Evolutionary conservation across 2,113 vertebrate genomes (phyloP).

Genomic region (Aphyosemion australe): DNA sequence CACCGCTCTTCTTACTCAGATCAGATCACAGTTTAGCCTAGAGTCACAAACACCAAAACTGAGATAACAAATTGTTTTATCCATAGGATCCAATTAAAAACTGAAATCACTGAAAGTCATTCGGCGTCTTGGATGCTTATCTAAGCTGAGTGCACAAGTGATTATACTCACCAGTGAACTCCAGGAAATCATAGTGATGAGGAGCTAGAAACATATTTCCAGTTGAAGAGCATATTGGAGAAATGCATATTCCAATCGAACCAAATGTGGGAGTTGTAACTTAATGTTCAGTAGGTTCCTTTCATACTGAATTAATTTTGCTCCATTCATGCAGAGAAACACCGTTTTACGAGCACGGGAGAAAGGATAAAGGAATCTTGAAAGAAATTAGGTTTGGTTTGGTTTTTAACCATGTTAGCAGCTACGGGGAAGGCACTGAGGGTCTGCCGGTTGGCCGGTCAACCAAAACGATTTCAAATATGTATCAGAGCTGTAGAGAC

Average conservation of each 20-base stretch:
- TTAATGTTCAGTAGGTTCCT: conserved; percentile 13
- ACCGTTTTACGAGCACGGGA: background rate
- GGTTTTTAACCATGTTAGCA: background rate
- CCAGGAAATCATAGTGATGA: conserved; percentile 43
- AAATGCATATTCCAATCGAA: conserved; percentile 28
- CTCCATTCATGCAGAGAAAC: conserved; percentile 15
- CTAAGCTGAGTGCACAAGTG: conserved; percentile 48
- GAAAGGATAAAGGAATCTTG: background rate
- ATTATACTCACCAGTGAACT: conserved; percentile 58
- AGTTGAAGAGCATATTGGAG: conserved; percentile 31
- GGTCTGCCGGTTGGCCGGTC: background rate
- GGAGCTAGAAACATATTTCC: conserved; percentile 21
- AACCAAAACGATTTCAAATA: background rate
- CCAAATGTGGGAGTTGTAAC: conserved; percentile 30
- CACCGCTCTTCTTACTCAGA: conserved; percentile 41
- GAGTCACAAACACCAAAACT: conserved; percentile 51
- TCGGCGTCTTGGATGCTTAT: conserved; percentile 67
- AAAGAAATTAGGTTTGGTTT: background rate
- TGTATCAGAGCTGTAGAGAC: conserved; percentile 10
- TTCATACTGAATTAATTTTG: conserved; percentile 22
- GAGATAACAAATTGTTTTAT: conserved; percentile 68
- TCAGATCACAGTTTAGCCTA: conserved; percentile 51
- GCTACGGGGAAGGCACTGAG: background rate
- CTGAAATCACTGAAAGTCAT: conserved; percentile 65
- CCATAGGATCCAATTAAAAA: conserved; percentile 74